Base-by-base conservation (phyloP, 1,140 invertebrate genomes). In the Heliconius hewitsoni region DNA sequence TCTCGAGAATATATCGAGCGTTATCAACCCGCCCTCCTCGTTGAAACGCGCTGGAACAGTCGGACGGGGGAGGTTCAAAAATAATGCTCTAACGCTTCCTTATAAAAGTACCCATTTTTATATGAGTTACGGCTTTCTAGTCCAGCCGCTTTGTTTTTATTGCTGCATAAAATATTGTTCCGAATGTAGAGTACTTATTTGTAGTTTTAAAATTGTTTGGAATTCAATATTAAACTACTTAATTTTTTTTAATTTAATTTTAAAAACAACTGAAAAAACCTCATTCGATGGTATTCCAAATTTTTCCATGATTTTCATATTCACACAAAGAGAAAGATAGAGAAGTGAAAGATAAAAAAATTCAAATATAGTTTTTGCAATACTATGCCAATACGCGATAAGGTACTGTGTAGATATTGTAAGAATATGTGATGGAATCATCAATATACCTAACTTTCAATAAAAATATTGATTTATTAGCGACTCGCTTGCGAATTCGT, bases 21-120 rank as follows among this genome's bases (percentile, higher is more conserved):
- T 37, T 73, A 39, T 74, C 71, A 73, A 73, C 57, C 72, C 55
- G 72, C 77, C 77, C 77, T 60, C 77, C 55, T 74, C 34, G 71
- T 78, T 66, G 27, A 30, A 66, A 66, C 60, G 16, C 60, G 60
- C 60, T 66, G 77, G 66, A 73, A 78, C 73, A 74, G 13, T 57
- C 71, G 52, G 23, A 9, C 34, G n/a, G 27, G 72, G 77, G 72
- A 78, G 72, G 52, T 60, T 42, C 18, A 39, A 39, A 42, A 78
- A 77, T 66, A 50, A 74, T 50, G 73, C 42, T 72, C 39, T 19
- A 19, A 46, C 71, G 76, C 60, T 77, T 55, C 60, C 60, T 66
- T 30, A 66, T 16, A 66, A 30, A 66, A 66, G 60, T 66, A 9
- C 60, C 60, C 60, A 66, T 66, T 66, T 66, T 66, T 66, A 66